These are phyloP conservation scores for Sebastes diploproa DNA, from an alignment of 2,797 vertebrate genomes.

Conservation along the genomic window DNA sequence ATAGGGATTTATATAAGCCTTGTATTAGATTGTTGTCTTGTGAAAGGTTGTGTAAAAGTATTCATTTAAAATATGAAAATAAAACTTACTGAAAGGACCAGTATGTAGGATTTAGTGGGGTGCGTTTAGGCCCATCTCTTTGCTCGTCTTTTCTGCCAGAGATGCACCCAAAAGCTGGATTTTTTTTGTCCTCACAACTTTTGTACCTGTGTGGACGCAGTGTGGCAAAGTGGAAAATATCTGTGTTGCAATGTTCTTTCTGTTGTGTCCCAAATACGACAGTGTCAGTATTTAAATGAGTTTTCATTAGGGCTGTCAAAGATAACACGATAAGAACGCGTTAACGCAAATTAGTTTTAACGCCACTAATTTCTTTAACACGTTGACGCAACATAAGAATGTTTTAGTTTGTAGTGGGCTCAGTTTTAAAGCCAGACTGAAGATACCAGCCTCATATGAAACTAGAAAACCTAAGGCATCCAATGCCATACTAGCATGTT, in stretches of 20 bases:
- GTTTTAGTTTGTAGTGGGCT: fast-evolving
- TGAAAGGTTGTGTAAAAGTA: not conserved
- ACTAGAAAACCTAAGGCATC: no score
- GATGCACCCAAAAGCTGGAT: not conserved
- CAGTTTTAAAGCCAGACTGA: no score
- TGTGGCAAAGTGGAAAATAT: not conserved
- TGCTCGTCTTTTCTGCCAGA: not conserved
- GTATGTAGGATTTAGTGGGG: no score
- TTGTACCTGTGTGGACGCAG: not conserved
- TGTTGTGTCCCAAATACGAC: not conserved
- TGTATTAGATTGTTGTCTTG: not conserved
- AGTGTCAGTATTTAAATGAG: not conserved
- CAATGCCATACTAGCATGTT: no score
- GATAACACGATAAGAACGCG: no score
- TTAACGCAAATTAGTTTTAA: no score
- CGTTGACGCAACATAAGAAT: no score
- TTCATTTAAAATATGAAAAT: not conserved
- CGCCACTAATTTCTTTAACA: no score
- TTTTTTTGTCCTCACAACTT: not conserved
- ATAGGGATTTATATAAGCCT: not conserved
- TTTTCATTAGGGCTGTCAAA: no score
- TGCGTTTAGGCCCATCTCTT: not conserved
- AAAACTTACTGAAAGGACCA: not conserved
- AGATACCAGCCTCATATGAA: no score
- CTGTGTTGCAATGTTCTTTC: not conserved